Base-by-base conservation (phyloP, 1,140 invertebrate genomes). In the Atta colombica region DNA sequence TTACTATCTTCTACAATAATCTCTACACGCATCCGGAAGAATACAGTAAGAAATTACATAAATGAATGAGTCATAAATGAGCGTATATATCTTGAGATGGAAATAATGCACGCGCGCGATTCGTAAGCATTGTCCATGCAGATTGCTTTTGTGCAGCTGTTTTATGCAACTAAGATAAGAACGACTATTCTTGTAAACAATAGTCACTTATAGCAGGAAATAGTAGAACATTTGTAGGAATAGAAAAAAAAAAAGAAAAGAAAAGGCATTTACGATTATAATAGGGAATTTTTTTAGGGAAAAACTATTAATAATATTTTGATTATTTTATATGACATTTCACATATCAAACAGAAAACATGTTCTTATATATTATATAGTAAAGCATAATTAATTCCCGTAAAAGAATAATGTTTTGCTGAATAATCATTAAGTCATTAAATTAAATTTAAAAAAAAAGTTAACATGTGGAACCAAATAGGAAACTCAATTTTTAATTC, bases 61-160 rank as follows among this genome's bases (percentile, higher is more conserved):
- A 81, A 84, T 84, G 69, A 84, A 84, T 84, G 63, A 84, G n/a
- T 84, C 55, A 84, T 84, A 84, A 84, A 74, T 45, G 49, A 84
- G 68, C 21, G 49, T 14, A 1, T 61, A 10, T 18, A 74, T 49
- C 69, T n/a, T 12, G 55, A 84, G 80, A 84, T 25, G 68, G 69
- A 81, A 63, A 84, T 61, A 75, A 84, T 84, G 10, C 35, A 31
- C 16, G 31, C 55, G 35, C 53, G 55, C 69, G 25, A 51, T 63
- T 61, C 39, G 69, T n/a, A 75, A 25, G n/a, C 65, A 71, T 39
- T 63, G n/a, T 25, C 63, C 49, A 35, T 69, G 49, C 14, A 69
- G 31, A 39, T 35, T 68, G 18, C 10, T 53, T 51, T 68, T 8
- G 39, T 35, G 21, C 5, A 14, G 31, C 55, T 82, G 61, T 61